Percentiles rank a stretch among this genome's conserved stretches.
Evolutionary conservation across 2,113 vertebrate genomes (phyloP).

Genomic region (Martes martes): DNA sequence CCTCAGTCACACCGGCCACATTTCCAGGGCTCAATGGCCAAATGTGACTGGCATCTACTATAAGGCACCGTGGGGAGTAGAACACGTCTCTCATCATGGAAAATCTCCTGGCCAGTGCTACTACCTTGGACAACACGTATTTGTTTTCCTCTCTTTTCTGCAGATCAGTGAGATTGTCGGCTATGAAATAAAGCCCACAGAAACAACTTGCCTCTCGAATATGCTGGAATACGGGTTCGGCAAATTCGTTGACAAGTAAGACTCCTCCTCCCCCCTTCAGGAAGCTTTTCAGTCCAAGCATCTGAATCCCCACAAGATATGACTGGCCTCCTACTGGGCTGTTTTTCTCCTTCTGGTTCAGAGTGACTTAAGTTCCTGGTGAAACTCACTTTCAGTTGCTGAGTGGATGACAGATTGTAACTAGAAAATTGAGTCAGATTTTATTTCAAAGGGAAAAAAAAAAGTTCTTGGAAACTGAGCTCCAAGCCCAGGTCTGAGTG

Average conservation of each 20-base stretch:
- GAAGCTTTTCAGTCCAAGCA: neutral
- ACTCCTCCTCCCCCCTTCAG: neutral
- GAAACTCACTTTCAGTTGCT: neutral
- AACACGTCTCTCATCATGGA: neutral
- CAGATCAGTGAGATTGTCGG: constrained; percentile 91
- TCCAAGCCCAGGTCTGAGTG: neutral
- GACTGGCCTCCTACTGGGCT: neutral
- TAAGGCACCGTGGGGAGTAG: neutral
- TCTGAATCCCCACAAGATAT: neutral
- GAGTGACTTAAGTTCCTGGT: neutral
- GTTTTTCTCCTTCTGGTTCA: neutral
- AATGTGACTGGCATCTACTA: too few species aligned
- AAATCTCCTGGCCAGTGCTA: neutral
- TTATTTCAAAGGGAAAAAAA: constrained; percentile 36
- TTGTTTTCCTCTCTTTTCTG: constrained; percentile 61
- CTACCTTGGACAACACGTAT: neutral
- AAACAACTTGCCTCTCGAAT: constrained; percentile 83
- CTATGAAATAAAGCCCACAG: constrained; percentile 83
- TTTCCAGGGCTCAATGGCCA: neutral
- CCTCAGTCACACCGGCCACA: neutral
- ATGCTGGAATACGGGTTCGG: constrained; percentile 89
- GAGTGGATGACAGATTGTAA: neutral
- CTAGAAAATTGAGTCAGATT: constrained; percentile 6
- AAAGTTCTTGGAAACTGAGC: neutral
- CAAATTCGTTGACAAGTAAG: constrained; percentile 89